Evolutionary conservation across 2,888 invertebrate species (phyloP), one percentile per base, ranked within the genome.

Genomic region (Dolichopus griseipennis): DNA sequence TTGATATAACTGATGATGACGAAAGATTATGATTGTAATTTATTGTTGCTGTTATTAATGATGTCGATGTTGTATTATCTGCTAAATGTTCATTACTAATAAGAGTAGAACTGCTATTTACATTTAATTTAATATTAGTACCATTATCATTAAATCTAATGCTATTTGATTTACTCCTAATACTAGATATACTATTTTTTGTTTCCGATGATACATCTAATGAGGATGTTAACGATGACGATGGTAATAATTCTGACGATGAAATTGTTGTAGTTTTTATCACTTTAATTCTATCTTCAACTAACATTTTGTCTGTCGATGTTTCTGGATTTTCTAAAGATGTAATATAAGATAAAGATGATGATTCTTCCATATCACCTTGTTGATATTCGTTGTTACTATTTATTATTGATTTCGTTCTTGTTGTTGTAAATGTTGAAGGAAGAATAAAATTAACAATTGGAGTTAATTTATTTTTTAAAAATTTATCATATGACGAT

Each of bases 391-490:
- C 8, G 37, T 37, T 37, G 8, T 37, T 37, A 37, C 12, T 37
- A 37, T 62, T 21, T 22, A 22, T 62, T 21, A 21, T 21, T 22
- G 22, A 20, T 62, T 10, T 22, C 22, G 52, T 52, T 62, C 10
- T 10, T 62, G 15, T 18, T 52, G 52, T 52, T 52, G 18, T 52
- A 64, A 43, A n/a, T 64, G 12, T 21, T 22, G 22, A 18, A 61
- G 63, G 9, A 43, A 43, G n/a, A 27, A 65, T 18, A 18, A 52
- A 52, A 52, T 52, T 52, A 52, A 52, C 5, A 6, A 52, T 18
- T 18, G 70, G 61, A 69, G 69, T 66, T 69, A 68, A 37, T 67
- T 68, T 63, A 68, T 61, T 70, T 68, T 70, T 67, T 68, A 71
- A 68, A 66, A 70, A 69, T 65, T 52, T 52, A 71, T 68, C 65